These are phyloP conservation scores for Vannuccia rotundouncinata DNA, from an alignment of 2,888 invertebrate genomes.

Conservation along the genomic window DNA sequence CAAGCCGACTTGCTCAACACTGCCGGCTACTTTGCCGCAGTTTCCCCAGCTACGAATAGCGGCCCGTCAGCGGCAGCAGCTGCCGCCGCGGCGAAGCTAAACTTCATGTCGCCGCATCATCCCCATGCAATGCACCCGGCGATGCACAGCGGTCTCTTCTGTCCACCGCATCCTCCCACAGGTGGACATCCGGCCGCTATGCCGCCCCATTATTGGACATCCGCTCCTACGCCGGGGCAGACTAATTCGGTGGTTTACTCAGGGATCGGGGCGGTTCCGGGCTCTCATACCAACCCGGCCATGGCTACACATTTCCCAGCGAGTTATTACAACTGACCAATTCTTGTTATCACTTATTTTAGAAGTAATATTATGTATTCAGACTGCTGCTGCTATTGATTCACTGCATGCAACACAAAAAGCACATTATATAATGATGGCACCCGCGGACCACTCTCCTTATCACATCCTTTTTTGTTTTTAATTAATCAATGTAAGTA, in stretches of 20 bases:
- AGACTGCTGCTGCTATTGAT: not conserved
- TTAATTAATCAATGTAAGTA: not conserved
- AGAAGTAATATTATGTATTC: no score
- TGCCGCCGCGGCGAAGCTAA: not conserved
- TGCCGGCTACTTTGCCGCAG: constrained; percentile 4
- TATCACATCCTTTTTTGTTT: not conserved
- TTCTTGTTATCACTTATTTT: not conserved
- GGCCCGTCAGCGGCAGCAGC: not conserved
- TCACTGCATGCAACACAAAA: not conserved
- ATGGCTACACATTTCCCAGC: not conserved
- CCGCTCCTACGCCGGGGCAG: not conserved
- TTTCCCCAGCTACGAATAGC: not conserved
- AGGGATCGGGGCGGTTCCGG: not conserved
- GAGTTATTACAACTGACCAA: not conserved
- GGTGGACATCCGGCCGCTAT: not conserved
- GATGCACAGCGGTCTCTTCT: not conserved
- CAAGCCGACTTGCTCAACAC: constrained; percentile 25
- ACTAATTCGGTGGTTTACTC: not conserved
- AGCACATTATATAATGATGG: no score
- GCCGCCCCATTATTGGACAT: not conserved
- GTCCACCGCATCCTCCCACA: not conserved
- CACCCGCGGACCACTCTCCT: not conserved
- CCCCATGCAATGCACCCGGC: constrained; percentile 7
- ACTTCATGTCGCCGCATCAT: constrained; percentile 3
- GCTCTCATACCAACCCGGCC: not conserved